A percentile compares a stretch with the other conserved stretches of the same genome.
Evolutionary conservation across 2,888 invertebrate species (phyloP).

Genomic region (Chouioia cunea): DNA sequence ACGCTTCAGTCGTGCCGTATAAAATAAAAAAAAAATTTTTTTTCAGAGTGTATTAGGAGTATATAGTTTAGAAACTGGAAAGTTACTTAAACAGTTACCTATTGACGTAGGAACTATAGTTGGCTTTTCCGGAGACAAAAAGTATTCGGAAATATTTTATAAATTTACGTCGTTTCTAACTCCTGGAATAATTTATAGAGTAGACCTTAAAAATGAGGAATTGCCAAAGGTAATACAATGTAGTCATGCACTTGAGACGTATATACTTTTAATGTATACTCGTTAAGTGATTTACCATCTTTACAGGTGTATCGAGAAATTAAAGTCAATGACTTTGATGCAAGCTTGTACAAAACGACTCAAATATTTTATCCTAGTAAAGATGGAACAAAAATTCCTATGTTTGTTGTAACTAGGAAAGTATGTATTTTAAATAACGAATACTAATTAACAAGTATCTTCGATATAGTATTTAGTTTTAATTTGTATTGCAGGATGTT

Average conservation of each 20-base stretch:
- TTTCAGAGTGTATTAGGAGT: slow-evolving; percentile 85
- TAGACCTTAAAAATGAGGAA: slow-evolving; percentile 80
- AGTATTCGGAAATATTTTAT: slow-evolving; percentile 91
- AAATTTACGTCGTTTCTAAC: slow-evolving; percentile 94
- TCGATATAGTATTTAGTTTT: background rate
- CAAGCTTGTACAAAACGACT: slow-evolving; percentile 82
- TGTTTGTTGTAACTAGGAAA: slow-evolving; percentile 92
- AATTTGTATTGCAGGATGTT: slow-evolving; percentile 71
- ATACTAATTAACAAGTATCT: background rate
- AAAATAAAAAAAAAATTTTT: slow-evolving; percentile 48
- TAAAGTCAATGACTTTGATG: slow-evolving; percentile 85
- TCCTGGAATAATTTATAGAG: slow-evolving; percentile 88
- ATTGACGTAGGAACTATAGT: slow-evolving; percentile 89
- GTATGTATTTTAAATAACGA: slow-evolving; percentile 65
- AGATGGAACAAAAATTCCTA: slow-evolving; percentile 94
- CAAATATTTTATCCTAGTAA: slow-evolving; percentile 94
- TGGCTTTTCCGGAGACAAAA: slow-evolving; percentile 86
- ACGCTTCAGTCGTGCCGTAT: slow-evolving; percentile 14
- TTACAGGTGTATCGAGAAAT: slow-evolving; percentile 85
- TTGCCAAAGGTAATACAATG: slow-evolving; percentile 49
- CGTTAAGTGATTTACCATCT: slow-evolving; percentile 28
- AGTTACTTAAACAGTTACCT: slow-evolving; percentile 79
- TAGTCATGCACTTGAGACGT: slow-evolving; percentile 24
- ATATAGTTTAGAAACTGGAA: slow-evolving; percentile 80
- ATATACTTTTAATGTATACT: slow-evolving; percentile 17